phyloP scores from a whole-genome alignment of 2,797 vertebrate species.

The Sandelia bainsii region DNA sequence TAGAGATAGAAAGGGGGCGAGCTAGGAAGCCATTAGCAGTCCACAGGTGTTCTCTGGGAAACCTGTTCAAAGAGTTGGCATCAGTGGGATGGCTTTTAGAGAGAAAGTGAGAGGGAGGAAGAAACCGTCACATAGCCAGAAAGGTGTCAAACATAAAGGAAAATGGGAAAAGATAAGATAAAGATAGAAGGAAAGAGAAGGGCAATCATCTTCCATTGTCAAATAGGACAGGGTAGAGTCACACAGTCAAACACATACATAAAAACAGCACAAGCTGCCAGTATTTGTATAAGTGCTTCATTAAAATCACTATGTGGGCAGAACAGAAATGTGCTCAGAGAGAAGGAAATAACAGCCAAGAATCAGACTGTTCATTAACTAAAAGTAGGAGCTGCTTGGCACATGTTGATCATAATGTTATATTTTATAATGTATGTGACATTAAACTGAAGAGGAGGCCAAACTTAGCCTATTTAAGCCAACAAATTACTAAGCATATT shows the following conservation, averaged over 20 bases:
- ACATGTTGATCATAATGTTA: constrained; percentile 18
- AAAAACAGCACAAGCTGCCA: constrained; percentile 19
- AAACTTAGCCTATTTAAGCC: constrained; percentile 46
- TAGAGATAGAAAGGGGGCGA: constrained; percentile 24
- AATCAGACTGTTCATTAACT: constrained; percentile 36
- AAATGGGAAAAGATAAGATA: not conserved
- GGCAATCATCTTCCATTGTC: constrained; percentile 6
- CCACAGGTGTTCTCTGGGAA: constrained; percentile 40
- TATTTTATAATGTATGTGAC: constrained; percentile 35
- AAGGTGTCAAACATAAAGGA: not conserved
- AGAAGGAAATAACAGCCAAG: constrained; percentile 22
- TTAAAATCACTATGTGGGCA: constrained; percentile 25
- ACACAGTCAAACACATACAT: constrained; percentile 35
- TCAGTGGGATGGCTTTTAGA: constrained; percentile 27
- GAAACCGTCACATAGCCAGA: constrained; percentile 10
- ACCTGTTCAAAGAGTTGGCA: constrained; percentile 39
- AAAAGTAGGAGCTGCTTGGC: constrained; percentile 29
- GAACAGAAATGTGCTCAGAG: constrained; percentile 32
- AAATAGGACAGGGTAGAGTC: constrained; percentile 7
- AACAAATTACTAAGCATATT: constrained; percentile 47
- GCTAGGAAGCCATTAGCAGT: constrained; percentile 50
- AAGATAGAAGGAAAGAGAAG: not conserved
- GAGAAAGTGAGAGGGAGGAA: constrained; percentile 1
- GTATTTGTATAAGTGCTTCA: constrained; percentile 18
- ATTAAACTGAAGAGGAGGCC: constrained; percentile 32